A percentile compares a stretch with the other conserved stretches of the same genome.
Conservation (phyloP, 2,113 vertebrate species). For the Gobius niger region DNA sequence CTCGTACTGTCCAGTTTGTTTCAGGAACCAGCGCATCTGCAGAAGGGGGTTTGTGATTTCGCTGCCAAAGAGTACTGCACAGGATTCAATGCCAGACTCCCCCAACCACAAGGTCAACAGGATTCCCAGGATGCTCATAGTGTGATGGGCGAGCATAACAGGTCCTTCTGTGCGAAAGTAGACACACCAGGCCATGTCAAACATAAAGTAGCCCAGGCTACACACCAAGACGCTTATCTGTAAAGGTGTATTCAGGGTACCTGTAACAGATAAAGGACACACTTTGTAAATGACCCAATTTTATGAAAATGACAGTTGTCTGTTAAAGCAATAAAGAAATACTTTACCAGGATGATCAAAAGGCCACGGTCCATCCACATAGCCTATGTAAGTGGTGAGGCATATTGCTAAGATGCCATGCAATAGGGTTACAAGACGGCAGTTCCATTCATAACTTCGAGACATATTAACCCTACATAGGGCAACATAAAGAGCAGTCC, state of each 20-base stretch:
- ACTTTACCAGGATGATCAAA: slow-evolving; percentile 87
- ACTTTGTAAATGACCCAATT: not conserved
- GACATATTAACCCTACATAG: slow-evolving; percentile 81
- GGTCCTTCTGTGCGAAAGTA: slow-evolving; percentile 90
- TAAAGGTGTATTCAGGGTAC: slow-evolving; percentile 88
- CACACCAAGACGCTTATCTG: slow-evolving; percentile 86
- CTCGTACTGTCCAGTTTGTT: slow-evolving; percentile 84
- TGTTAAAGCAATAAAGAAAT: not conserved
- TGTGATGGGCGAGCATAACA: slow-evolving; percentile 94
- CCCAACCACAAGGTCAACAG: slow-evolving; percentile 84
- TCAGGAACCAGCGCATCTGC: slow-evolving; percentile 95
- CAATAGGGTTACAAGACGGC: slow-evolving; percentile 89
- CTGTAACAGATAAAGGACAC: slow-evolving; percentile 64
- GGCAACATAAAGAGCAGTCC: slow-evolving; percentile 85
- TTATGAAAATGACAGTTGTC: not conserved
- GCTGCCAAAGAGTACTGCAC: slow-evolving; percentile 92
- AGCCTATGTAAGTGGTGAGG: slow-evolving; percentile 91
- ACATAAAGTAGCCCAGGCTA: slow-evolving; percentile 94
- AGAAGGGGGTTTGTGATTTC: slow-evolving; percentile 95
- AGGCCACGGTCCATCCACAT: slow-evolving; percentile 95
- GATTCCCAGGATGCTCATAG: slow-evolving; percentile 92
- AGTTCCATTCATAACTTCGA: slow-evolving; percentile 90
- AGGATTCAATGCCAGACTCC: slow-evolving; percentile 89
- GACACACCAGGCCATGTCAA: slow-evolving; percentile 93
- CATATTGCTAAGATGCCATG: slow-evolving; percentile 89